phyloP scores from a whole-genome alignment of 2,888 invertebrate species.

The Leptopterna dolabrata region DNA sequence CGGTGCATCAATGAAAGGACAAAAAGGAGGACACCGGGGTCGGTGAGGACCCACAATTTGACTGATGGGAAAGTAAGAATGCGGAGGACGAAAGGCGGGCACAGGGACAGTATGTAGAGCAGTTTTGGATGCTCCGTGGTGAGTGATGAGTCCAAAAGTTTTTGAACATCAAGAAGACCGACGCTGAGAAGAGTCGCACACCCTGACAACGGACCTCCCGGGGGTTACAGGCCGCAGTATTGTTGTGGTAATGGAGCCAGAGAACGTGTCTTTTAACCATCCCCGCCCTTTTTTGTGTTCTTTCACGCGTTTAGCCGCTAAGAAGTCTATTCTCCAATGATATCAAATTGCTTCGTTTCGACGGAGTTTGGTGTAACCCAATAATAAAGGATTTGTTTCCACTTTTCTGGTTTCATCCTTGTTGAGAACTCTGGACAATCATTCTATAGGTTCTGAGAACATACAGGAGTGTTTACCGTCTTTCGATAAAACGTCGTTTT shows the following conservation, averaged over 20 bases:
- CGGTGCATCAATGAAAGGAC: background rate
- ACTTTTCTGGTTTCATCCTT: too few species aligned
- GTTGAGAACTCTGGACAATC: too few species aligned
- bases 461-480: too few species aligned
- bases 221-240: conserved; percentile 16
- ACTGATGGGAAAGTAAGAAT: conserved; percentile 47
- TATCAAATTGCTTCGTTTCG: background rate
- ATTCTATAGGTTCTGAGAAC: too few species aligned
- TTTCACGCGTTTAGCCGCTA: background rate
- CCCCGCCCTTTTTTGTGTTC: conserved; percentile 14
- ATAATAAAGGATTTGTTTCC: background rate
- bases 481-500: too few species aligned
- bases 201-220: background rate
- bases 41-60: conserved; percentile 41
- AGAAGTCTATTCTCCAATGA: background rate
- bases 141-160: conserved; percentile 21
- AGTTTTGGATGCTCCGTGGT: background rate
- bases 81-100: background rate
- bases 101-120: conserved; percentile 20
- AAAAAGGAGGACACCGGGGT: background rate
- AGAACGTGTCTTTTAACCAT: conserved; percentile 26
- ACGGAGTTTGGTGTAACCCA: background rate
- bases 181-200: background rate
- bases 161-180: conserved; percentile 18
- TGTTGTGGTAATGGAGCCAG: conserved; percentile 20